Evolutionary conservation across 2,113 vertebrate species (phyloP), one percentile per base, ranked within the genome.

Genomic region (Excalfactoria chinensis): DNA sequence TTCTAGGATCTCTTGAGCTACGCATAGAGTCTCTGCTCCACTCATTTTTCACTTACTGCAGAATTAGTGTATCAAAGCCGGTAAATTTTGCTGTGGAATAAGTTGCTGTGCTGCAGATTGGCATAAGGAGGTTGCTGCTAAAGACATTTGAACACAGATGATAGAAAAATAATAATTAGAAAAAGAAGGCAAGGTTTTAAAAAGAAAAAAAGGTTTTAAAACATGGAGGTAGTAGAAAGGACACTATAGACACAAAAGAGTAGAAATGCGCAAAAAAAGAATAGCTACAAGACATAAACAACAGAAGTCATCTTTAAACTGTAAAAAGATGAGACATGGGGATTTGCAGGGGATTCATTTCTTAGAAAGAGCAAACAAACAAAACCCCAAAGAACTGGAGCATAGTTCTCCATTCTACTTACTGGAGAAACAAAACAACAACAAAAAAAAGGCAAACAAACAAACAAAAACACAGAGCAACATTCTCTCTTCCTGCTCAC

Each of bases 401-500:
- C 1, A 2, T 14, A 78, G 32, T 7, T 1, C 1, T 62, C 74
- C 23, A 59, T 68, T 16, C 22, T 75, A 12, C 48, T 49, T 35
- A 37, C 30, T 66, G 35, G 35, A 30, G 21, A 12, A 63, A 84
- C 23, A 60, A 55, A 67, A 15, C 3, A 48, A 46, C n/a, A n/a
- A 46, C 44, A 19, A 11, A 23, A 23, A 22, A 73, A 11, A 40
- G 26, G 8, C 43, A 21, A 48, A 46, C 44, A 46, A 13, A 23
- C 6, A 22, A 73, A 11, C 16, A 48, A 22, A 14, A 49, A 70
- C 69, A 9, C 4, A 81, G 21, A 53, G n/a, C 25, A 72, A 43
- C 17, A 34, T 91, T 90, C 8, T 41, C 19, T 89, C 64, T 30
- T 93, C 81, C 62, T 88, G 23, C 30, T 74, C 93, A 88, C 80